Base-by-base conservation (phyloP, 2,888 invertebrate genomes). In the Netelia fuscicornis region DNA sequence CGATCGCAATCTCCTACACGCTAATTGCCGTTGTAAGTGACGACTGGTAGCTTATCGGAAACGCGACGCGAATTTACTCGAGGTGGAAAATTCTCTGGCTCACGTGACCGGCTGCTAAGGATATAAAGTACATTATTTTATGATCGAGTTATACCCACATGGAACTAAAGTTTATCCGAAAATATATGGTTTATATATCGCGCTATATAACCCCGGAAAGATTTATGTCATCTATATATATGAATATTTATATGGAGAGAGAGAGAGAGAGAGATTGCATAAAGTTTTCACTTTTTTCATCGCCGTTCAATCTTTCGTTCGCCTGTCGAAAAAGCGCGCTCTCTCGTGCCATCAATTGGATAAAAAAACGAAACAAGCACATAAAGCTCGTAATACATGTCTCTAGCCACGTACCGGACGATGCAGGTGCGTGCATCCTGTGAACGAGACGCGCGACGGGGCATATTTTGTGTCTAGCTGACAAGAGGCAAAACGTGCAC, bases 371-470 rank as follows among this genome's bases (percentile, higher is more conserved):
- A 48, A 48, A 48, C 48, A 48, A 48, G 62, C 44, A 48, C 37
- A 74, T 52, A 30, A 48, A 25, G 30, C 20, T 42, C 48, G 20
- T 64, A 65, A 75, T 75, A 37, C 30, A 37, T 65, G 20, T 42
- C 54, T 30, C 48, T 48, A 11, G 54, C 37, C 75, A 75, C 65
- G 75, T 65, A 65, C 54, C 75, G 42, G 54, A 75, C 65, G 64
- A 75, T 65, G 75, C 75, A 75, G 75, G 75, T 75, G 75, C 75
- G 75, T 75, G 75, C 75, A 75, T 75, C 75, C 75, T 65, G 65
- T 65, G 75, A 65, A n/a, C 37, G 52, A 48, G 48, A 48, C 48
- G 54, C 54, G 11, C 64, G 54, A 37, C 37, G 37, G 54, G 54
- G 54, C 48, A 76, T 76, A 76, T 76, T 76, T 76, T 76, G 65